Evolutionary conservation across 2,797 vertebrate genomes (phyloP).

Genomic region (Vultur gryphus): DNA sequence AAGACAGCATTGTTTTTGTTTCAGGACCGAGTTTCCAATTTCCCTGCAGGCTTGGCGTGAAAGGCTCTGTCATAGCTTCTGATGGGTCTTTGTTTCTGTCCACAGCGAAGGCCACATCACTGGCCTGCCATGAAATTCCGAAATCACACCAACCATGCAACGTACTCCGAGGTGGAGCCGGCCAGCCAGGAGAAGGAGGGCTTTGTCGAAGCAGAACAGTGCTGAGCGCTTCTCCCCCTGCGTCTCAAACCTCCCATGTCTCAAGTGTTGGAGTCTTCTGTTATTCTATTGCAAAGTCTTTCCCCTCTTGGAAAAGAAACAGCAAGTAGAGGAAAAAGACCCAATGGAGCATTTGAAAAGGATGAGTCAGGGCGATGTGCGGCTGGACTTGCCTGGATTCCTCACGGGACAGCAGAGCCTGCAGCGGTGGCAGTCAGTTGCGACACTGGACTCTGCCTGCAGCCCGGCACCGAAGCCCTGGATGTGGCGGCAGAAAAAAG

Average conservation of each 20-base stretch:
- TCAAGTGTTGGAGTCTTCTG: neutral
- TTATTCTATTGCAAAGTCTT: neutral
- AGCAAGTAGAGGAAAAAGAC: neutral
- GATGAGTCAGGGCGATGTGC: neutral
- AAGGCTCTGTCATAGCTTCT: neutral
- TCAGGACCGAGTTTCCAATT: neutral
- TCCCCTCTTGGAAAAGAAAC: neutral
- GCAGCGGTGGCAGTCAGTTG: neutral
- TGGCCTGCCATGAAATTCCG: slow-evolving; percentile 89
- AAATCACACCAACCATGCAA: slow-evolving; percentile 74
- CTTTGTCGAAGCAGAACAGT: slow-evolving; percentile 82
- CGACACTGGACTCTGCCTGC: neutral
- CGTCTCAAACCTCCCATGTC: neutral
- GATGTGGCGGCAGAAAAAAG: neutral
- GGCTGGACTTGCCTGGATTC: neutral
- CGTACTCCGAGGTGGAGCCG: slow-evolving; percentile 86
- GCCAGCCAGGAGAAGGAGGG: slow-evolving; percentile 89
- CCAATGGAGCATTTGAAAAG: neutral
- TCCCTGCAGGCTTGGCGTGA: neutral
- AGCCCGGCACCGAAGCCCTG: neutral
- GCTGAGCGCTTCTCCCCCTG: slow-evolving; percentile 57
- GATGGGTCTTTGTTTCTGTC: neutral
- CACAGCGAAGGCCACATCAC: slow-evolving; percentile 82
- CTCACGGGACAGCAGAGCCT: neutral
- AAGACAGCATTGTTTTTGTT: neutral